These are phyloP conservation scores for Colaptes auratus DNA, from an alignment of 2,113 vertebrate genomes.

Conservation along the genomic window DNA sequence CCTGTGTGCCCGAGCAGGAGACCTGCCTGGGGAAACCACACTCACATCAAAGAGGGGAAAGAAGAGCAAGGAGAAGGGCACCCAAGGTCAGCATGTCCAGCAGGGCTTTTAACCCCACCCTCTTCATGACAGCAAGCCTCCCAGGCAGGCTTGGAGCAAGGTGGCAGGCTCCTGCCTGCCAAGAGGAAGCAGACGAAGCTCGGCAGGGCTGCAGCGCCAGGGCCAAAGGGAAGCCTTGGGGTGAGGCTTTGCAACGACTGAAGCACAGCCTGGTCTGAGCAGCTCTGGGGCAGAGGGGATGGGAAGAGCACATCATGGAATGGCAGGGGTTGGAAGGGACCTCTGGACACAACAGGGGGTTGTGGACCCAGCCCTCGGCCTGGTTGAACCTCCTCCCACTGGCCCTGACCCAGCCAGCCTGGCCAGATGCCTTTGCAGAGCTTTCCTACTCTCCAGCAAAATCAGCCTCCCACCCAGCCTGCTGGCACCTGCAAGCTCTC, in stretches of 20 bases:
- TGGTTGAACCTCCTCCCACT: no score
- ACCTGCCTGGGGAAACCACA: not conserved
- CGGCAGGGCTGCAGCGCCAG: not conserved
- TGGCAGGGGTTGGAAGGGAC: no score
- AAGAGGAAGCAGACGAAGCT: not conserved
- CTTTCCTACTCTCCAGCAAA: no score
- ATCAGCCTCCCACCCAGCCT: no score
- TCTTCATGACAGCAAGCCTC: not conserved
- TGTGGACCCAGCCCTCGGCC: no score
- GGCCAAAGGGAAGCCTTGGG: rapidly evolving
- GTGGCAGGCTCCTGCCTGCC: not conserved
- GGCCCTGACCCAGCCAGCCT: no score
- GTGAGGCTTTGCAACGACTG: not conserved
- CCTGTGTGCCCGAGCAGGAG: not conserved
- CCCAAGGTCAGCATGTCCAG: not conserved
- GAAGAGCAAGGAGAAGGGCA: slow-evolving; percentile 4
- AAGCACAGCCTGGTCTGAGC: rapidly evolving
- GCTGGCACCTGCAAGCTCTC: no score
- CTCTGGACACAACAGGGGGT: no score
- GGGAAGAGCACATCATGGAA: not conserved
- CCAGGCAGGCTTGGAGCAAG: not conserved
- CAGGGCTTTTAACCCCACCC: not conserved
- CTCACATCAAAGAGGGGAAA: slow-evolving; percentile 14
- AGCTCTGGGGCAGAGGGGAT: not conserved
- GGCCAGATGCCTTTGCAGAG: no score